Percentiles rank a stretch among this genome's conserved stretches.
Evolutionary conservation across 2,113 vertebrate species (phyloP).

Genomic region (Pituophis catenifer): DNA sequence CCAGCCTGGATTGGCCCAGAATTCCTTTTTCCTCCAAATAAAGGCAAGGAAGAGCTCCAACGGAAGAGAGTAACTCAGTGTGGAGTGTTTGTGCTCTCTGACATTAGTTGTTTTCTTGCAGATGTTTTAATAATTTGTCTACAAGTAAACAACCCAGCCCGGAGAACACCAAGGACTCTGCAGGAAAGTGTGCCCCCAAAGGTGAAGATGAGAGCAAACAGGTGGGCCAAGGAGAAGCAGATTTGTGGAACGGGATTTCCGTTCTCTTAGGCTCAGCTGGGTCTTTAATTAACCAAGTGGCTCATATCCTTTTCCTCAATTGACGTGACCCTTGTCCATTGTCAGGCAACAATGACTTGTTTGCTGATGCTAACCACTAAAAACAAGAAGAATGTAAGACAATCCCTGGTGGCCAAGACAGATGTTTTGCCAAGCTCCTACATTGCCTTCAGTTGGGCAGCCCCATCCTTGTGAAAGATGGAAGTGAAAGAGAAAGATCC

Average conservation of each 20-base stretch:
- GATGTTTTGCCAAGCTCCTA: background rate
- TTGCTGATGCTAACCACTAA: background rate
- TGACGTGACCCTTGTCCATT: conserved; percentile 28
- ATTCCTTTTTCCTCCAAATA: no score
- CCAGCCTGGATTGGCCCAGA: no score
- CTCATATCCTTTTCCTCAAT: conserved; percentile 34
- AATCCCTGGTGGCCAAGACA: background rate
- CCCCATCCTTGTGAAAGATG: background rate
- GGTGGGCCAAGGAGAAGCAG: background rate
- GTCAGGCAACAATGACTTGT: background rate
- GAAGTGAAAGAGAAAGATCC: background rate
- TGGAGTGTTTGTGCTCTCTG: background rate
- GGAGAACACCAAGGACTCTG: background rate
- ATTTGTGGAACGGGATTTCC: background rate
- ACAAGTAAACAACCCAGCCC: background rate
- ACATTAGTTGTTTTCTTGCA: background rate
- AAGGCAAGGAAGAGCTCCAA: background rate
- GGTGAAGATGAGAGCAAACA: background rate
- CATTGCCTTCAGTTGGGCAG: no score
- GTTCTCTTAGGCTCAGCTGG: background rate
- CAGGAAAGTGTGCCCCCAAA: background rate
- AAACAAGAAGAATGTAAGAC: background rate
- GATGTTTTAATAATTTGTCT: background rate
- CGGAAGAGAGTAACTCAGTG: background rate
- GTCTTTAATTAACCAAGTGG: conserved; percentile 13